Evolutionary conservation across 2,113 vertebrate species (phyloP).

Genomic region (Coryphaenoides rupestris): DNA sequence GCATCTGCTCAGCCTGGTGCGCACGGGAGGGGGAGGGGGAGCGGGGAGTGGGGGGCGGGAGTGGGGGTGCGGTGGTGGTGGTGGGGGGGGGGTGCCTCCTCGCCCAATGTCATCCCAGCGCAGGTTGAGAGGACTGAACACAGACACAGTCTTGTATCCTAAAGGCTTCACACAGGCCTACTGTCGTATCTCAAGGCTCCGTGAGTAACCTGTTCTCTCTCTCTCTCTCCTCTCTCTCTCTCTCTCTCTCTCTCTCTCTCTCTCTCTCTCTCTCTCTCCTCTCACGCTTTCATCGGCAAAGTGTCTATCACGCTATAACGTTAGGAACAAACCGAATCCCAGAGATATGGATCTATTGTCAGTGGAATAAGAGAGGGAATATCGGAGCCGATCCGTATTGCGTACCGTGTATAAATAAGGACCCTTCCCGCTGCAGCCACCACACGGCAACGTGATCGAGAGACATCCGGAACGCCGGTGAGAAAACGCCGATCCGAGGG

Average conservation of each 20-base stretch:
- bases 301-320: slow-evolving; percentile 5
- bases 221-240: background rate
- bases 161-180: slow-evolving; percentile 16
- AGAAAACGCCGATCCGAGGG: background rate
- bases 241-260: background rate
- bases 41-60: no score
- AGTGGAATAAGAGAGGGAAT: background rate
- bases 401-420: background rate
- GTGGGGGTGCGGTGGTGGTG: background rate
- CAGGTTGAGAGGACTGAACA: slow-evolving; percentile 23
- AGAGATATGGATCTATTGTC: background rate
- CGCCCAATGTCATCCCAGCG: slow-evolving; percentile 6
- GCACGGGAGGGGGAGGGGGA: no score
- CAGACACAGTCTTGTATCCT: background rate
- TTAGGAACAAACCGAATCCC: background rate
- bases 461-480: background rate
- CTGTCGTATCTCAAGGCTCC: slow-evolving; percentile 14
- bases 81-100: slow-evolving; percentile 6
- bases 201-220: background rate
- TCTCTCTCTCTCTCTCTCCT: background rate
- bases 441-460: background rate
- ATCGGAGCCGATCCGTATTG: background rate
- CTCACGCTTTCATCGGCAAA: slow-evolving; percentile 12
- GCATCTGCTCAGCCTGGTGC: background rate
- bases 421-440: background rate